Evolutionary conservation across 2,888 invertebrate genomes (phyloP), one percentile per base, ranked within the genome.

Genomic region (Barypeithes pellucidus): DNA sequence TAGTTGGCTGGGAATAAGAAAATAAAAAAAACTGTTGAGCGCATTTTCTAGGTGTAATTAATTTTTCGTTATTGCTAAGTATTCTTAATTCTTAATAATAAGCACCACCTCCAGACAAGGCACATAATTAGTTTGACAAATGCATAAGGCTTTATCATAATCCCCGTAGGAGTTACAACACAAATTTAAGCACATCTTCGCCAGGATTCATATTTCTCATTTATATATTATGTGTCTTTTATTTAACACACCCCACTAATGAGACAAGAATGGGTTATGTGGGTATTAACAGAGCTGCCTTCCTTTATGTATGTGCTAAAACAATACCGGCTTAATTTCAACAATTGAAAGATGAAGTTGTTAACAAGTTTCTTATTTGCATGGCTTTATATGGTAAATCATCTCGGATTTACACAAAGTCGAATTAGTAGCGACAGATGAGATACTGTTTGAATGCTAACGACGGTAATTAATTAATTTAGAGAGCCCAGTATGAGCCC

Each of bases 271-370:
- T 70, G 70, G 70, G 39, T 47, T 57, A 65, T 65, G 70, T 57
- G 16, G 54, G 54, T 57, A 33, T 57, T 57, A 57, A 33, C 54
- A 18, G 14, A 16, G 54, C 54, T 57, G 54, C 29, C 33, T 57
- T 57, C 47, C 63, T 50, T 63, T 43, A 22, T 33, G 63, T 59
- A 18, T 41, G 47, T 41, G 47, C 39, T 54, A 54, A 62, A 41
- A 61, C 54, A 65, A 65, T 65, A 36, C 59, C 45, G 50, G 63
- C 66, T 73, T 66, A 62, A 59, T 62, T 73, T 68, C 68, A 69
- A 69, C 59, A 43, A 59, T 69, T 50, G 69, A 52, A 61, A 69
- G 74, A 74, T 74, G 66, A 74, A 65, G 70, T 70, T 74, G 69
- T 70, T 70, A 70, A 59, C 70, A 63, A 70, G 63, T 63, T 14